phyloP scores from a whole-genome alignment of 1,140 invertebrate species.

The Whitmania pigra region DNA sequence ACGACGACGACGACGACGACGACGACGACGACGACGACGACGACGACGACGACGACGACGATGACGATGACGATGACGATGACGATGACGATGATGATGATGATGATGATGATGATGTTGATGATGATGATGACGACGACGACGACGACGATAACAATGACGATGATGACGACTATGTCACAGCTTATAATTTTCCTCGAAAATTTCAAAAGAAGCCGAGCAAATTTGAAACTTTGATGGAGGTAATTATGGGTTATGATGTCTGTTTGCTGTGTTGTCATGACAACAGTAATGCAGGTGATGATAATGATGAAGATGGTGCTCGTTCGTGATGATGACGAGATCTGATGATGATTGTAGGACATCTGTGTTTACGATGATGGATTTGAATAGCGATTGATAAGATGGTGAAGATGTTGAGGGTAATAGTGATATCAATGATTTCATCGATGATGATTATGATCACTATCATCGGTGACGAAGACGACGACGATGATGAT shows the following conservation, averaged over 20 bases:
- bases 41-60: too few species aligned
- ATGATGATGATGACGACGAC: conserved; percentile 16
- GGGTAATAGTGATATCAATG: neutral
- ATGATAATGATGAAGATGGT: too few species aligned
- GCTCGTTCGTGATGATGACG: too few species aligned
- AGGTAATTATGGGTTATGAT: too few species aligned
- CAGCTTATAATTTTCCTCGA: too few species aligned
- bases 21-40: neutral
- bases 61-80: neutral
- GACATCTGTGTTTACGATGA: too few species aligned
- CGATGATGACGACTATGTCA: neutral
- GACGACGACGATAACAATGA: conserved; percentile 1
- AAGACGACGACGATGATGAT: conserved; percentile 12
- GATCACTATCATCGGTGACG: conserved; percentile 15
- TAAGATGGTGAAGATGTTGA: neutral
- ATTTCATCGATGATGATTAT: neutral
- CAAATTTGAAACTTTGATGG: too few species aligned
- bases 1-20: neutral
- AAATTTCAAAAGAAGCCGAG: too few species aligned
- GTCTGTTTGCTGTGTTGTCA: too few species aligned
- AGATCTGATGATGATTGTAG: too few species aligned
- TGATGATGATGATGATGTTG: neutral
- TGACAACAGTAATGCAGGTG: too few species aligned
- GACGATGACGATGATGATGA: neutral
- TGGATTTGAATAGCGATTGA: too few species aligned